Evolutionary conservation across 2,797 vertebrate species (phyloP).

Genomic region (Chrysocyon brachyurus): DNA sequence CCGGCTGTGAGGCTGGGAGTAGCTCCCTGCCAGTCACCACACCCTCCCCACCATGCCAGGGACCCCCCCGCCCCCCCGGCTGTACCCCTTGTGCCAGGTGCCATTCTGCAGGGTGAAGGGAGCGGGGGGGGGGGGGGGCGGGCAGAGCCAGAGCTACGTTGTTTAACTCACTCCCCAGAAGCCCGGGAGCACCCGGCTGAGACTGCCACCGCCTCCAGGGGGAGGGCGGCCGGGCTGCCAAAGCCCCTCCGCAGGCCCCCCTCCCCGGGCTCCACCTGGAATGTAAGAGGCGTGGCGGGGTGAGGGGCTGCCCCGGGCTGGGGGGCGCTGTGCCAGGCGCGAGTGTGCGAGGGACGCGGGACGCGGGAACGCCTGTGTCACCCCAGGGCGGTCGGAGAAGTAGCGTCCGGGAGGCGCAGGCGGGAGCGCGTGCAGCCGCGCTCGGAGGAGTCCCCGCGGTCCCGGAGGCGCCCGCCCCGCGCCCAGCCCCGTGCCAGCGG

Average conservation of each 20-base stretch:
- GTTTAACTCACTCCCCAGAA: constrained; percentile 50
- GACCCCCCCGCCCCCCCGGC: not conserved
- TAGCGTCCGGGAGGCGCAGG: constrained; percentile 62
- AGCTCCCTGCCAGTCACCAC: constrained; percentile 40
- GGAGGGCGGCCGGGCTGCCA: not conserved
- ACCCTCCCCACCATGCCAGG: constrained; percentile 37
- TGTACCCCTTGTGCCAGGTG: constrained; percentile 22
- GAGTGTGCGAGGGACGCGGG: constrained; percentile 51
- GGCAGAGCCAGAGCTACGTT: not conserved
- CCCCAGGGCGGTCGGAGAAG: constrained; percentile 68
- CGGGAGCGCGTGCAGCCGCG: constrained; percentile 60
- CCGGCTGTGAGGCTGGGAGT: constrained; percentile 31
- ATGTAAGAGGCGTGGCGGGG: not conserved
- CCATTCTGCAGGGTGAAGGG: not conserved
- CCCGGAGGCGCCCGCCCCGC: constrained; percentile 21
- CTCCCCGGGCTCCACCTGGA: not conserved
- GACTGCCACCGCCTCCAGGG: constrained; percentile 54
- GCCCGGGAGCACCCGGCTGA: not conserved
- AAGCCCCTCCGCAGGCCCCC: constrained; percentile 33
- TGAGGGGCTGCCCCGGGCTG: not conserved
- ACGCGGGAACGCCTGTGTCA: constrained; percentile 77
- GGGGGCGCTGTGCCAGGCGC: constrained; percentile 55
- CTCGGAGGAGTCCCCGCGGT: constrained; percentile 34
- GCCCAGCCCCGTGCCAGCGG: not conserved
- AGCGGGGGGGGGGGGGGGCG: not conserved